Evolutionary conservation across 2,888 invertebrate genomes (phyloP), one percentile per base, ranked within the genome.

Genomic region (Oscheius sp.): DNA sequence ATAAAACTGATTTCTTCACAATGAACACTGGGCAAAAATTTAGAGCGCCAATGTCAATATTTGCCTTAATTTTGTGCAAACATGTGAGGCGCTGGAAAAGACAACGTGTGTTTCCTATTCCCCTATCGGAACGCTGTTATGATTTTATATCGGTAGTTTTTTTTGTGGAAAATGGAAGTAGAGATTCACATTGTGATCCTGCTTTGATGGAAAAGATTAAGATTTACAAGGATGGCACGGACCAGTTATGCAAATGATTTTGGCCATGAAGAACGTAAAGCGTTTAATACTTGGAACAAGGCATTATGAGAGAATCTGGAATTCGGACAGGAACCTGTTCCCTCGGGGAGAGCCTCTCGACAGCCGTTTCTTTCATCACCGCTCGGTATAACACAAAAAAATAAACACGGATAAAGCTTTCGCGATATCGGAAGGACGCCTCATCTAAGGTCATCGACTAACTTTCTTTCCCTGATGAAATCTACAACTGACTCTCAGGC

Each of bases 291-390:
- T 59, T 44, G 59, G 59, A 44, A 59, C 44, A 44, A 59, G 17
- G 54, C 50, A 50, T 12, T n/a, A 12, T 17, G 47, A 24, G 20
- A 33, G 24, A 44, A 59, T 59, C 59, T 59, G 59, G 59, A 59
- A 59, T 59, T 59, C 41, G 24, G 59, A 44, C 59, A 54, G 59
- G 44, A 59, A 59, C 59, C 59, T 59, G 59, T 59, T 59, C 59
- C 41, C 41, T 59, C 26, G 44, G 32, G 32, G 59, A 26, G 59
- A 44, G 59, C 59, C 59, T 59, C 59, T 59, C 59, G 59, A 59
- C 59, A 41, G 59, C 24, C 59, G 59, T 59, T 59, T 59, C 59
- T 59, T 59, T 44, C 44, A 41, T 41, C 41, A 17, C 20, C 50
- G 26, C 54, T 33, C 59, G 28, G 59, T 44, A 59, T 6, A 38